These are phyloP conservation scores for Apostichopus californicus DNA, from an alignment of 35 echinoderm and acorn worm genomes.

Conservation along the genomic window DNA sequence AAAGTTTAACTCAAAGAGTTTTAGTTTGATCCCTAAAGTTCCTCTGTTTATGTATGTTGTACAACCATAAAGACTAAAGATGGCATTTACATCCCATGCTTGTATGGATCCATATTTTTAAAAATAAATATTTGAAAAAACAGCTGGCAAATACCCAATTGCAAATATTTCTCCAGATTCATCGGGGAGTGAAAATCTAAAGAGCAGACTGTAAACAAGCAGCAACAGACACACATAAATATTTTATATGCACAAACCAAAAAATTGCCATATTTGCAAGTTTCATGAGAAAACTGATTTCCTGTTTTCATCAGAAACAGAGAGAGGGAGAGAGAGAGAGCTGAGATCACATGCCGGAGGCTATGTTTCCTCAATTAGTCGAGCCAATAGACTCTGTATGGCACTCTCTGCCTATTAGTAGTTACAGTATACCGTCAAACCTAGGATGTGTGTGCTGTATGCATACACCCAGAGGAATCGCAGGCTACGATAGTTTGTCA, in stretches of 20 bases:
- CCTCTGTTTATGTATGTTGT: too few relatives aligned
- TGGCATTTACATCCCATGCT: too few relatives aligned
- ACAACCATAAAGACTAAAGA: too few relatives aligned
- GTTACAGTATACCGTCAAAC: background rate
- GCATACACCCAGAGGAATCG: background rate
- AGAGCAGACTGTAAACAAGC: too few relatives aligned
- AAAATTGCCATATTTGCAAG: constrained; percentile 8
- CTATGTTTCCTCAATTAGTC: background rate
- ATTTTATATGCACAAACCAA: background rate
- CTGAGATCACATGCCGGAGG: background rate
- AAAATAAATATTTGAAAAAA: too few relatives aligned
- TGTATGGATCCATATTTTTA: too few relatives aligned
- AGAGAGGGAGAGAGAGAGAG: constrained; percentile 1
- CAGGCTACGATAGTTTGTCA: constrained; percentile 6
- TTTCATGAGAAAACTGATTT: background rate
- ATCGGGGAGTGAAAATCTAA: too few relatives aligned
- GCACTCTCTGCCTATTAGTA: background rate
- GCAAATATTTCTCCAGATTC: too few relatives aligned
- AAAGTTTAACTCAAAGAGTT: too few relatives aligned
- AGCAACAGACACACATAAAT: too few relatives aligned
- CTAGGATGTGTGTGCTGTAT: background rate
- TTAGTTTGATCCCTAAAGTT: too few relatives aligned
- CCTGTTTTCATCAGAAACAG: background rate
- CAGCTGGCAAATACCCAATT: too few relatives aligned
- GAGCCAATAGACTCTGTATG: background rate